These are phyloP conservation scores for Drosophila sulfurigaster DNA, from an alignment of 1,140 invertebrate genomes.

Conservation along the genomic window DNA sequence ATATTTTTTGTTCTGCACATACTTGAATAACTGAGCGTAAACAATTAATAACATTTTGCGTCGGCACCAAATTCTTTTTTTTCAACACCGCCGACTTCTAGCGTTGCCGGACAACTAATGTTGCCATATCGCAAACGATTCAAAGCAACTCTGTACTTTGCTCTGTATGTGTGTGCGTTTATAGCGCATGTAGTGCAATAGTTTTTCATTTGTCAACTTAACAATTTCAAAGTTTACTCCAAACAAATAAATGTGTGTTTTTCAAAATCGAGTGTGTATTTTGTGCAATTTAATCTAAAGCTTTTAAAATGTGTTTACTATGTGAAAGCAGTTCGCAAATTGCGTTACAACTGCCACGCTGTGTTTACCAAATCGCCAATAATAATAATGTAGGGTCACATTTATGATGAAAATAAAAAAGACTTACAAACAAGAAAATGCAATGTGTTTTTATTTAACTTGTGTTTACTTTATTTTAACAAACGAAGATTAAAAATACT, in stretches of 20 bases:
- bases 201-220: conserved; percentile 21
- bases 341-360: conserved; percentile 13
- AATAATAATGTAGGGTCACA: conserved; percentile 25
- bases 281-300: too few species aligned
- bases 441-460: conserved; percentile 39
- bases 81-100: conserved; percentile 48
- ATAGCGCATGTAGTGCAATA: conserved; percentile 21
- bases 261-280: too few species aligned
- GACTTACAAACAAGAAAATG: conserved; percentile 14
- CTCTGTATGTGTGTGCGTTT: conserved; percentile 38
- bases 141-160: conserved; percentile 50
- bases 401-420: conserved; percentile 33
- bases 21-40: conserved; percentile 8
- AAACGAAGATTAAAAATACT: neutral
- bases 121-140: neutral
- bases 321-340: neutral
- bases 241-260: too few species aligned
- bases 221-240: neutral
- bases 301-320: conserved; percentile 4
- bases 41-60: conserved; percentile 32
- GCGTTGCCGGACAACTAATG: conserved; percentile 39
- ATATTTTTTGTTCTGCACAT: too few species aligned
- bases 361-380: conserved; percentile 7
- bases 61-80: conserved; percentile 45
- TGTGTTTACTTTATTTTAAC: conserved; percentile 4